These are phyloP conservation scores for Nowickia ferox DNA, from an alignment of 2,888 invertebrate genomes.

Conservation along the genomic window DNA sequence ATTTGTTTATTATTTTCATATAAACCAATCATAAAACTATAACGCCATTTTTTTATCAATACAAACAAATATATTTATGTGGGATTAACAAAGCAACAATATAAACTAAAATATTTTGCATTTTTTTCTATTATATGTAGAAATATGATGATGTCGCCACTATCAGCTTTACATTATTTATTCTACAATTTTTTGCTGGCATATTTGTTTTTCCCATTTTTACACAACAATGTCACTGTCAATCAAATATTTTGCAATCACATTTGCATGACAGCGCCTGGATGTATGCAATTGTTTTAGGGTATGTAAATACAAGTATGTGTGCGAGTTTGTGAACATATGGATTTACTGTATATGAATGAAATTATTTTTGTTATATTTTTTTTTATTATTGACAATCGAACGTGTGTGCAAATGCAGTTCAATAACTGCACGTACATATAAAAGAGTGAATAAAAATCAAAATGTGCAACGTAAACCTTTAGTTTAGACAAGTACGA, in stretches of 20 bases:
- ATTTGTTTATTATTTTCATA: conserved; percentile 62
- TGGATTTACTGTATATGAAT: background rate
- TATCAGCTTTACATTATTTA: conserved; percentile 70
- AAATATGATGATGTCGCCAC: conserved; percentile 37
- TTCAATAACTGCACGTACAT: conserved; percentile 3
- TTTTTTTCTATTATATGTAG: conserved; percentile 20
- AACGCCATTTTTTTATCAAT: background rate
- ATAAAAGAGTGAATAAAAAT: conserved; percentile 3
- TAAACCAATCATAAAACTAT: conserved; percentile 41
- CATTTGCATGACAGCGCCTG: conserved; percentile 39
- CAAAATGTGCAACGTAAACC: conserved; percentile 10
- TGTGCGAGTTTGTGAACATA: background rate
- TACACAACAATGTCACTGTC: conserved; percentile 77
- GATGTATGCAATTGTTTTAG: conserved; percentile 5
- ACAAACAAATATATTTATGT: conserved; percentile 18
- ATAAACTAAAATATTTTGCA: conserved; percentile 27
- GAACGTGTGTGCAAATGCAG: background rate
- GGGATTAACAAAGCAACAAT: conserved; percentile 42
- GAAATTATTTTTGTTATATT: conserved; percentile 32
- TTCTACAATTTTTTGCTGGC: conserved; percentile 53
- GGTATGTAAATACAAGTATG: background rate
- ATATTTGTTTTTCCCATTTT: background rate
- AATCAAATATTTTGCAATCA: conserved; percentile 76
- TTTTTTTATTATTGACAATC: conserved; percentile 5
- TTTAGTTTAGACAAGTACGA: conserved; percentile 1